These are phyloP conservation scores for Hemistola chrysoprasaria DNA, from an alignment of 2,888 invertebrate species.

Conservation along the genomic window DNA sequence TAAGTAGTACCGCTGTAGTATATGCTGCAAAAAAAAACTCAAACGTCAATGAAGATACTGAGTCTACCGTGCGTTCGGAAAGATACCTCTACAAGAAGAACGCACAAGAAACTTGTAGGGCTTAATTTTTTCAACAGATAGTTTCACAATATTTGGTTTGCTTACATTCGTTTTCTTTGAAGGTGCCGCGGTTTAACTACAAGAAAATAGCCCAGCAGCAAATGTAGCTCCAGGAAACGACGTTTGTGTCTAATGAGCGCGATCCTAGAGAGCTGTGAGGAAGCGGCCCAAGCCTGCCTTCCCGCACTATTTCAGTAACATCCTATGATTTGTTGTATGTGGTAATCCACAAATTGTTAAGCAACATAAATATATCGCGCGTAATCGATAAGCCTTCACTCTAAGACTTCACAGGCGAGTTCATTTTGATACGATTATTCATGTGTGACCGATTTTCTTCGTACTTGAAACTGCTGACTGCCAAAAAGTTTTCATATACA, in stretches of 20 bases:
- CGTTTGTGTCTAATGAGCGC: conserved; percentile 47
- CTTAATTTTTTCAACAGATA: too few species aligned
- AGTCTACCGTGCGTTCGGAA: too few species aligned
- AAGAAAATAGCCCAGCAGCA: conserved; percentile 2
- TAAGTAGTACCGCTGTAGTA: too few species aligned
- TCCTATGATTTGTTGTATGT: conserved; percentile 31
- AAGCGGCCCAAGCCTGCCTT: conserved; percentile 32
- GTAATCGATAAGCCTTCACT: conserved; percentile 12
- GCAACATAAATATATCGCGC: conserved; percentile 5
- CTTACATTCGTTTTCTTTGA: too few species aligned
- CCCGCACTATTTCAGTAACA: conserved; percentile 36
- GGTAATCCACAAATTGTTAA: conserved; percentile 14
- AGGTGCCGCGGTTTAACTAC: not conserved
- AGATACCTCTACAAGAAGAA: too few species aligned
- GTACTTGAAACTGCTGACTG: not conserved
- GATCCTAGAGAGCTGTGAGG: conserved; percentile 54
- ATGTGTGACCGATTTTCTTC: conserved; percentile 10
- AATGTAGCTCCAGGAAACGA: conserved; percentile 27
- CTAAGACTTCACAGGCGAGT: conserved; percentile 11
- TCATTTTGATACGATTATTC: conserved; percentile 9
- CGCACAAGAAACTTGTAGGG: too few species aligned
- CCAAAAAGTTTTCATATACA: too few species aligned
- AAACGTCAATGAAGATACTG: too few species aligned
- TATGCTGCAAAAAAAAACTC: too few species aligned
- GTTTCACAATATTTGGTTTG: too few species aligned